Evolutionary conservation across 2,113 vertebrate genomes (phyloP).

Genomic region (Hippoglossus stenolepis): DNA sequence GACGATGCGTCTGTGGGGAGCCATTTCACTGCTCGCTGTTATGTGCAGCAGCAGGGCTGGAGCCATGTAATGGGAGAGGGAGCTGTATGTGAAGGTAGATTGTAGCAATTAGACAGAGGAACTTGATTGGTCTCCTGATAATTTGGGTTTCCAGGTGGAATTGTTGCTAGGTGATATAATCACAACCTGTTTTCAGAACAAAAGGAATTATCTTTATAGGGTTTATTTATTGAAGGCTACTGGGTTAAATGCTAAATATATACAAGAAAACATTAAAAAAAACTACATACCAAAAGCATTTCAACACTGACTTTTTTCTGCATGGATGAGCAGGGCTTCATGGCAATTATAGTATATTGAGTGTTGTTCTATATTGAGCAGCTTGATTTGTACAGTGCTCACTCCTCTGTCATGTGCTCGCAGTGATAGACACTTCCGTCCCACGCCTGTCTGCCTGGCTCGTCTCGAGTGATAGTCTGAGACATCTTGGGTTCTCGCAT

Average conservation of each 20-base stretch:
- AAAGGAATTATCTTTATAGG: neutral
- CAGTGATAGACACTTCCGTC: constrained; percentile 67
- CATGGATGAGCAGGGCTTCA: constrained; percentile 30
- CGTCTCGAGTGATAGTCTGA: constrained; percentile 68
- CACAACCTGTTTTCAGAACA: constrained; percentile 19
- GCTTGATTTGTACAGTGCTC: constrained; percentile 60
- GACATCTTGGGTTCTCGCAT: constrained; percentile 51
- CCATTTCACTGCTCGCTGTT: constrained; percentile 59
- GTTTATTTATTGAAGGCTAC: neutral
- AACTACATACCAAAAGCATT: no score
- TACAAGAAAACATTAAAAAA: neutral
- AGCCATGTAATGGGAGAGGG: constrained; percentile 47
- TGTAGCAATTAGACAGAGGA: constrained; percentile 70
- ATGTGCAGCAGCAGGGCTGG: constrained; percentile 57
- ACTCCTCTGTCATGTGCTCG: constrained; percentile 54
- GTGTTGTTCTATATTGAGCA: constrained; percentile 37
- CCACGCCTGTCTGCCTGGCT: constrained; percentile 70
- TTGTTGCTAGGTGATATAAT: constrained; percentile 54
- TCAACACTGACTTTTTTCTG: neutral
- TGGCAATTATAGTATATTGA: constrained; percentile 31
- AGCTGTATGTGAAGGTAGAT: constrained; percentile 56
- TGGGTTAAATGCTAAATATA: neutral
- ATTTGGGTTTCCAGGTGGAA: constrained; percentile 38
- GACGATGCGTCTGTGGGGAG: constrained; percentile 71
- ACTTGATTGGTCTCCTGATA: constrained; percentile 67